Evolutionary conservation across 1,140 invertebrate species (phyloP).

Genomic region (Diprion similis): DNA sequence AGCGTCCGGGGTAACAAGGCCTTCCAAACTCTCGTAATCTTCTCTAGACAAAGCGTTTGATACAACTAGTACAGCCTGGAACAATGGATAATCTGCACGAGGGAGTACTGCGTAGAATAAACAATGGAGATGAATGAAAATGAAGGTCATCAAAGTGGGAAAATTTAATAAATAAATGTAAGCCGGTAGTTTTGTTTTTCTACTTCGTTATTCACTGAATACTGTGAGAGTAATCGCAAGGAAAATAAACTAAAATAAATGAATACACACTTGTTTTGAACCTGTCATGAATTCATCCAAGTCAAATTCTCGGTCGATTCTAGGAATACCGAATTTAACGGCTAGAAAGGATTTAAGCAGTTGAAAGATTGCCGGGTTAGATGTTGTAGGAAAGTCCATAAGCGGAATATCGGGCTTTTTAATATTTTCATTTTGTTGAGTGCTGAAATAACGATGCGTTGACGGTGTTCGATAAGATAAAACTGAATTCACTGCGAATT

Average conservation of each 20-base stretch:
- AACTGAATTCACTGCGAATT: background rate
- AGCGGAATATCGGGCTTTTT: background rate
- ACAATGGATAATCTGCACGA: background rate
- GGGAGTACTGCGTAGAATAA: background rate
- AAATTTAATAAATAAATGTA: background rate
- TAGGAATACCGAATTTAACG: background rate
- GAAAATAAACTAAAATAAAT: too few species aligned
- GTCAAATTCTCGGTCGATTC: background rate
- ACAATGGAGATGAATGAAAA: background rate
- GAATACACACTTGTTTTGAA: background rate
- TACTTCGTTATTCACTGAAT: too few species aligned
- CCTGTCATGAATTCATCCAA: background rate
- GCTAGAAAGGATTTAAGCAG: background rate
- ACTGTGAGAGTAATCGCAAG: too few species aligned
- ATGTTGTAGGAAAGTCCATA: background rate
- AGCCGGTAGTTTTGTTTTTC: background rate
- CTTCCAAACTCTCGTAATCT: background rate
- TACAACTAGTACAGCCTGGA: background rate
- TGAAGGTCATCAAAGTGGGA: background rate
- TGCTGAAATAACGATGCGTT: background rate
- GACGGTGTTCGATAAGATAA: background rate
- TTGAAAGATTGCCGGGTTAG: background rate
- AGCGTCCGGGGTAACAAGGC: background rate
- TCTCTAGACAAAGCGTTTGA: background rate
- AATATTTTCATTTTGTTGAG: background rate